Percentiles rank a stretch among this genome's conserved stretches.
Conservation (phyloP, 2,888 invertebrate genomes). For the Cosmopolites sordidus region DNA sequence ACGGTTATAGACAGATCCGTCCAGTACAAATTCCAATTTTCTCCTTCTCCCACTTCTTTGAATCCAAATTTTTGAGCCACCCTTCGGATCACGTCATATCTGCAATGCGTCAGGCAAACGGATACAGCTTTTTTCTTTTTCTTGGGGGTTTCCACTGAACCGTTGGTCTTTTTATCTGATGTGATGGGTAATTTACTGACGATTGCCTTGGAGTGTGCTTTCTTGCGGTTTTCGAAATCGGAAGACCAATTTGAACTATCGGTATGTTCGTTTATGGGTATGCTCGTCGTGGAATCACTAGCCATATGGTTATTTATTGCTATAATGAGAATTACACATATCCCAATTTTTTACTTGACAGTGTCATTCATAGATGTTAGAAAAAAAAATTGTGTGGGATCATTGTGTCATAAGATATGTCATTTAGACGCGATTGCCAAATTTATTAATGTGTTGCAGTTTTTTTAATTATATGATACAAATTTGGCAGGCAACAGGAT, state of each 20-base stretch:
- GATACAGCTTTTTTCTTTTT: conserved; percentile 45
- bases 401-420: too few species aligned
- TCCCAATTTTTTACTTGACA: conserved; percentile 15
- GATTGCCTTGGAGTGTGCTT: conserved; percentile 14
- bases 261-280: conserved; percentile 32
- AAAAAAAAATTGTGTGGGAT: too few species aligned
- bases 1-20: conserved; percentile 82
- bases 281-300: conserved; percentile 33
- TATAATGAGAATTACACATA: conserved; percentile 8
- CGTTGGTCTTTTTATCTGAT: conserved; percentile 10
- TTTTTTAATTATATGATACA: too few species aligned
- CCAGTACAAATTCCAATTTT: conserved; percentile 89
- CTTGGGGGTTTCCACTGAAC: conserved; percentile 20
- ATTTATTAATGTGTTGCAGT: too few species aligned
- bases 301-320: conserved; percentile 32
- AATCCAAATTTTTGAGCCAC: conserved; percentile 68
- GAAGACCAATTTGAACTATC: conserved; percentile 37
- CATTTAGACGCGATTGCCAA: too few species aligned
- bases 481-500: too few species aligned
- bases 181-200: conserved; percentile 20
- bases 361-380: conserved; percentile 3
- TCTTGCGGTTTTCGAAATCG: conserved; percentile 31
- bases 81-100: conserved; percentile 69
- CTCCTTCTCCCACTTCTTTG: conserved; percentile 72
- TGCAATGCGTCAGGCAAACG: conserved; percentile 66